Conservation (phyloP, 2,888 invertebrate genomes). For the Schizaphis graminum region DNA sequence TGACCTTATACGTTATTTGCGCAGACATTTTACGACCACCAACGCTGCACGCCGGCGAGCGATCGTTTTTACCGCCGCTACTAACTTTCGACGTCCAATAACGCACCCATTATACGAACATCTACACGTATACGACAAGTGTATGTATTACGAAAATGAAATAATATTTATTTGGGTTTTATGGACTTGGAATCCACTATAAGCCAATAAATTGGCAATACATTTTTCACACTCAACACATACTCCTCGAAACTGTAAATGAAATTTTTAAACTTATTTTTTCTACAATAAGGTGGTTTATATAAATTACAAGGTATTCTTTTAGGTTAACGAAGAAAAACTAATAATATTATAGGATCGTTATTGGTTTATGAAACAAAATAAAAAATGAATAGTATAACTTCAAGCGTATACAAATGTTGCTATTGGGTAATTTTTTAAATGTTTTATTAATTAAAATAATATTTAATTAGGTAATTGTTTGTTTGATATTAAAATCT, state of each 20-base stretch:
- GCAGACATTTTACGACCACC: not conserved
- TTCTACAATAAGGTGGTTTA: too few species aligned
- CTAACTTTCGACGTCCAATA: not conserved
- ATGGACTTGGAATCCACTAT: too few species aligned
- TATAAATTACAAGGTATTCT: too few species aligned
- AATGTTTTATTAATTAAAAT: too few species aligned
- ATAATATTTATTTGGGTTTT: too few species aligned
- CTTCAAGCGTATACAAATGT: too few species aligned
- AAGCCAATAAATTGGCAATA: not conserved
- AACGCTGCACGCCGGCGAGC: not conserved
- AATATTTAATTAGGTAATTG: too few species aligned
- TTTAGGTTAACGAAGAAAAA: not conserved
- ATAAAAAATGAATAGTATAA: too few species aligned
- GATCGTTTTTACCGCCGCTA: not conserved
- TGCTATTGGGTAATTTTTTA: too few species aligned
- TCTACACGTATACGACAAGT: not conserved
- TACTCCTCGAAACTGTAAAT: too few species aligned
- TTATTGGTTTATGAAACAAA: not conserved
- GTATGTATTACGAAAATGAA: not conserved
- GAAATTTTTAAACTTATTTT: too few species aligned
- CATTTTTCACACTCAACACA: not conserved
- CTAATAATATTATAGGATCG: not conserved
- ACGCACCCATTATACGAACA: not conserved
- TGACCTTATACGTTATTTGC: constrained; percentile 30
- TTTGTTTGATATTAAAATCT: too few species aligned